A percentile compares a stretch with the other conserved stretches of the same genome.
Evolutionary conservation across 2,113 vertebrate genomes (phyloP).

Genomic region (Gasterosteus aculeatus): DNA sequence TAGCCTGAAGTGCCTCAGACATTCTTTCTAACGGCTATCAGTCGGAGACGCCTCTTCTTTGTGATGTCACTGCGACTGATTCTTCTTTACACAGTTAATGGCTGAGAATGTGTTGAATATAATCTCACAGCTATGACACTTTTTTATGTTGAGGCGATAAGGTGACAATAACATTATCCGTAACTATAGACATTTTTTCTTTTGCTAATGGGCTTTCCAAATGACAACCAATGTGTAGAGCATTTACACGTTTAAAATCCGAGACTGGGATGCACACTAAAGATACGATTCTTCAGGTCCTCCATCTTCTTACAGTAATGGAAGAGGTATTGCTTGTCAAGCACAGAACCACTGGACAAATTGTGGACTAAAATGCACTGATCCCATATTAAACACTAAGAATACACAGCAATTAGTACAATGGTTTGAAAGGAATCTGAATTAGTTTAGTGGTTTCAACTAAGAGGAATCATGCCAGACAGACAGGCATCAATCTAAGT

Average conservation of each 20-base stretch:
- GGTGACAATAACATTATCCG: neutral
- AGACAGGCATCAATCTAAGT: constrained; percentile 1
- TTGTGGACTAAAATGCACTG: neutral
- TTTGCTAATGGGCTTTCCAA: neutral
- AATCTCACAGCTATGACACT: neutral
- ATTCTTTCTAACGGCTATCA: neutral
- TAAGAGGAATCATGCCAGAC: neutral
- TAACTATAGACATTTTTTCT: neutral
- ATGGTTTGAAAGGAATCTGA: neutral
- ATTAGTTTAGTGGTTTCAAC: neutral
- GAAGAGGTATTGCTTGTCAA: neutral
- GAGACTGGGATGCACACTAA: neutral
- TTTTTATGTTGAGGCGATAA: neutral
- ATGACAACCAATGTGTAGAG: neutral
- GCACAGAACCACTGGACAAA: neutral
- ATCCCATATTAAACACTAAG: neutral
- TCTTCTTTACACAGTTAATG: neutral
- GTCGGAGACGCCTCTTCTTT: neutral
- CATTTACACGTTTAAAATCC: neutral
- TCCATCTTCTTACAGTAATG: constrained; percentile 23
- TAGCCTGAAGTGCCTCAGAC: neutral
- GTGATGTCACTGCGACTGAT: neutral
- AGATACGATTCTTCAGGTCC: constrained; percentile 10
- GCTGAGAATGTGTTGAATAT: neutral
- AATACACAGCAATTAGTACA: neutral